Evolutionary conservation across 2,797 vertebrate genomes (phyloP).

Genomic region (Acridotheres tristis): DNA sequence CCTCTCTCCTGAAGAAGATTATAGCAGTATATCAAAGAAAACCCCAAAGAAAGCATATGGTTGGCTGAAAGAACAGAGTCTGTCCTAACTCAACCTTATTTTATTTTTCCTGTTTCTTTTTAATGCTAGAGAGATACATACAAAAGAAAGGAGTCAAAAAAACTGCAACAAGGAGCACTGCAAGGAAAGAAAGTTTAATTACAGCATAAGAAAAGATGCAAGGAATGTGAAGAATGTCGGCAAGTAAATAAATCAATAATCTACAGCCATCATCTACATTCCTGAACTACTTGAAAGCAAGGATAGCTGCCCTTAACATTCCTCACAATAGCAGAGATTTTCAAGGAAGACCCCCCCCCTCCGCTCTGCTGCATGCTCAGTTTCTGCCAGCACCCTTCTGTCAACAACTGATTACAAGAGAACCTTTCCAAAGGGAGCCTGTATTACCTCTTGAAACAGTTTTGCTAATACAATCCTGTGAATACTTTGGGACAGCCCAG

Average conservation of each 20-base stretch:
- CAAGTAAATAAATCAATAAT: slow-evolving; percentile 56
- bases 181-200: slow-evolving; percentile 7
- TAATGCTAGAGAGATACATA: neutral
- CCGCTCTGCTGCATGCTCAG: neutral
- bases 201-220: neutral
- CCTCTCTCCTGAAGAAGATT: neutral
- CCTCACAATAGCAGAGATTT: neutral
- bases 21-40: slow-evolving; percentile 20
- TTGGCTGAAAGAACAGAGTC: neutral
- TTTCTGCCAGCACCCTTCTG: neutral
- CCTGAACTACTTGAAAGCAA: slow-evolving; percentile 37
- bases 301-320: neutral
- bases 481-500: neutral
- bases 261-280: slow-evolving; percentile 50
- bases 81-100: neutral
- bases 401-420: neutral
- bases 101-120: neutral
- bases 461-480: neutral
- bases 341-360: neutral
- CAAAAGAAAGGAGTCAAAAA: neutral
- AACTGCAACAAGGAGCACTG: neutral
- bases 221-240: slow-evolving; percentile 52
- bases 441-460: neutral
- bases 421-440: neutral
- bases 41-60: neutral